phyloP scores from a whole-genome alignment of 2,113 vertebrate species.

The Thryonomys swinderianus region DNA sequence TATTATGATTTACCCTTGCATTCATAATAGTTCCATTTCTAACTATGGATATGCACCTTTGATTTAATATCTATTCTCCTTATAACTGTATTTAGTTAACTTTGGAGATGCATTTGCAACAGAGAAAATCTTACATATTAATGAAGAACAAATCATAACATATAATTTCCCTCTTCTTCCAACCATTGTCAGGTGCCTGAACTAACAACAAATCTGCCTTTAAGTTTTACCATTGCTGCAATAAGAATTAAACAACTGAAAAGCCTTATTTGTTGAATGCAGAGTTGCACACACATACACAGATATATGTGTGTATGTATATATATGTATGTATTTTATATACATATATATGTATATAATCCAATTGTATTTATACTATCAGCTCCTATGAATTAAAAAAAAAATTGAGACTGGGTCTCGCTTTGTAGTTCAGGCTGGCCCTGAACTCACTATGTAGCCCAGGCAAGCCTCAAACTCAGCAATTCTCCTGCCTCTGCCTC shows the following conservation, averaged over 20 bases:
- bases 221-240: neutral
- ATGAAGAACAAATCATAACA: neutral
- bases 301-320: too few species aligned
- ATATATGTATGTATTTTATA: too few species aligned
- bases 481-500: too few species aligned
- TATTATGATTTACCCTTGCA: neutral
- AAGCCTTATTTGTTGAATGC: neutral
- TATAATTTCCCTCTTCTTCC: neutral
- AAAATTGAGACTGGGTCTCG: too few species aligned
- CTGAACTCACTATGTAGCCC: too few species aligned
- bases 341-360: too few species aligned
- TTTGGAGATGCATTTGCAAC: neutral
- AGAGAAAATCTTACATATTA: neutral
- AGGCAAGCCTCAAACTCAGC: too few species aligned
- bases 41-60: neutral
- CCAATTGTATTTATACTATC: too few species aligned
- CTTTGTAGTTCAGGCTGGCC: too few species aligned
- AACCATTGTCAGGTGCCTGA: neutral
- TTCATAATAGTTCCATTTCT: neutral
- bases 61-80: neutral
- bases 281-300: too few species aligned
- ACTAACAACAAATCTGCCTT: neutral
- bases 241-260: neutral
- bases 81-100: neutral
- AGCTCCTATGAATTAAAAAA: too few species aligned